Conservation (phyloP, 2,113 vertebrate genomes). For the Serilophus lunatus region DNA sequence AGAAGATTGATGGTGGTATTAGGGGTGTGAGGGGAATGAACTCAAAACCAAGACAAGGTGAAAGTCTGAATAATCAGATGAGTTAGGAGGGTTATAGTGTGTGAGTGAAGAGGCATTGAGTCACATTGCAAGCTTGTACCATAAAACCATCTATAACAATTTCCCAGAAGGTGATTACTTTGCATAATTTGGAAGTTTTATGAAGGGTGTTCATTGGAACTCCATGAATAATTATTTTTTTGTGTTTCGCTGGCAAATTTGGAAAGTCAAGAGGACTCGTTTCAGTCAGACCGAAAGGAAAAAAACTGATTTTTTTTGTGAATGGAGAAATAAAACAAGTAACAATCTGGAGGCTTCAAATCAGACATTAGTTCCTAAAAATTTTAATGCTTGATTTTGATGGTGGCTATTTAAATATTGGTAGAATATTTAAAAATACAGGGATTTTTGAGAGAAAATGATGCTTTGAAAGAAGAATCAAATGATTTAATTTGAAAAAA, state of each 20-base stretch:
- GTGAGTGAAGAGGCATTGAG: conserved; percentile 31
- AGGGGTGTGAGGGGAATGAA: background rate
- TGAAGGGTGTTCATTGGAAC: conserved; percentile 42
- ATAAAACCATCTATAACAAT: conserved; percentile 31
- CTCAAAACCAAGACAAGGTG: conserved; percentile 2
- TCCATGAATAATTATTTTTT: conserved; percentile 7
- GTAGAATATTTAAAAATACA: background rate
- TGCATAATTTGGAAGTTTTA: conserved; percentile 54
- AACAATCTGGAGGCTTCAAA: background rate
- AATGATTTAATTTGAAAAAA: background rate
- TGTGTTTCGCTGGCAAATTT: conserved; percentile 15
- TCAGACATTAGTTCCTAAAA: background rate
- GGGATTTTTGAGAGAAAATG: background rate
- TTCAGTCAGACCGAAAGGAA: conserved; percentile 16
- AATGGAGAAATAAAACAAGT: background rate
- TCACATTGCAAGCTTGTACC: conserved; percentile 9
- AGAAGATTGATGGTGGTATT: background rate
- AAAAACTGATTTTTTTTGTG: background rate
- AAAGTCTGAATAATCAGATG: conserved; percentile 24
- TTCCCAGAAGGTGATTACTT: conserved; percentile 67
- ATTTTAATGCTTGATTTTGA: background rate
- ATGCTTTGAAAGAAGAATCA: background rate
- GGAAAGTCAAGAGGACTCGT: conserved; percentile 31
- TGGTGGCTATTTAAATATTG: background rate
- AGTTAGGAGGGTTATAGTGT: background rate